Percentiles rank a stretch among this genome's conserved stretches.
phyloP scores from a whole-genome alignment of 2,888 invertebrate species.

The Exephanes ischioxanthus region DNA sequence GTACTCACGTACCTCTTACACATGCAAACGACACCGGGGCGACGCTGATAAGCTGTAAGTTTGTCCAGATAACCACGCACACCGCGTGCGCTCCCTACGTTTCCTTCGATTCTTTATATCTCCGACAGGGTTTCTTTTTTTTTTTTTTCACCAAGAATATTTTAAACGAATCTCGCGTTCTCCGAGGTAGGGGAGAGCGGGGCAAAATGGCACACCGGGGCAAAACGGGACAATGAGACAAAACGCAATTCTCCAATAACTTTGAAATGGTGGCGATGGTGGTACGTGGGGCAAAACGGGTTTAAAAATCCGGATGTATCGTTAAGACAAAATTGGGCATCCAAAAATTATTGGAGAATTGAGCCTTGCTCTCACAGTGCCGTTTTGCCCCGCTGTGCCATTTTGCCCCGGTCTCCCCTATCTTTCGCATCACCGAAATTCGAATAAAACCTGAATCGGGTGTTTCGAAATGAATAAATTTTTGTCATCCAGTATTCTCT shows the following conservation, averaged over 20 bases:
- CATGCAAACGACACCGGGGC: constrained; percentile 71
- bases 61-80: constrained; percentile 74
- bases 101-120: constrained; percentile 20
- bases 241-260: no score
- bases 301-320: no score
- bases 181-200: no score
- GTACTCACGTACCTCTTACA: neutral
- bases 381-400: no score
- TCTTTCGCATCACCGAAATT: neutral
- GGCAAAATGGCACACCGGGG: no score
- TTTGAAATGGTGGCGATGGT: no score
- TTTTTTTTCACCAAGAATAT: neutral
- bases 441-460: constrained; percentile 5
- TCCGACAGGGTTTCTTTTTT: constrained; percentile 11
- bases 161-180: neutral
- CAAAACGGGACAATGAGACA: no score
- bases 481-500: constrained; percentile 1
- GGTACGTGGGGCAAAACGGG: no score
- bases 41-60: constrained; percentile 75
- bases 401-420: no score
- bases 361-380: no score
- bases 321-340: no score
- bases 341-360: no score
- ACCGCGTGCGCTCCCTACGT: constrained; percentile 50
- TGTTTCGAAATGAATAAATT: neutral